phyloP scores from a whole-genome alignment of 1,140 invertebrate species.

The Rhyzopertha dominica region DNA sequence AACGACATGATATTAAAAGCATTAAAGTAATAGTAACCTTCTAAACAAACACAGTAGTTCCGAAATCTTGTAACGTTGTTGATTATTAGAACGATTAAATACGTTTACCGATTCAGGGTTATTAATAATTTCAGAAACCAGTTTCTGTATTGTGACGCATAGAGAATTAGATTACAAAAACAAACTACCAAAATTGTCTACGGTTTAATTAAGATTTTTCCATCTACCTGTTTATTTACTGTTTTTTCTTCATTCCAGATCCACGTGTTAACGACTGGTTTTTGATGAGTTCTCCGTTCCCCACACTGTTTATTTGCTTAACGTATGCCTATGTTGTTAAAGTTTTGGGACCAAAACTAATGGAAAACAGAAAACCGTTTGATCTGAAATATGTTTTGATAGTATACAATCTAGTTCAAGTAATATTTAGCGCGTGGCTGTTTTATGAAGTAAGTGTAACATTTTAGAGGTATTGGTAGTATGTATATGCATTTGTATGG shows the following conservation, averaged over 20 bases:
- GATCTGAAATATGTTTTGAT: slow-evolving; percentile 74
- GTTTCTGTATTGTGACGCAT: too few relatives aligned
- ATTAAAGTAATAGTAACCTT: too few relatives aligned
- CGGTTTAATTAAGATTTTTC: slow-evolving; percentile 10
- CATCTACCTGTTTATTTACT: not conserved
- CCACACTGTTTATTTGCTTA: slow-evolving; percentile 72
- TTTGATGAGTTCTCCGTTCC: slow-evolving; percentile 77
- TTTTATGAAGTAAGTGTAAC: slow-evolving; percentile 27
- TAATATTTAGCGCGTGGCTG: slow-evolving; percentile 72
- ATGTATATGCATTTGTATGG: too few relatives aligned
- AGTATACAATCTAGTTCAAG: slow-evolving; percentile 82
- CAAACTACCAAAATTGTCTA: too few relatives aligned
- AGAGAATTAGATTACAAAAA: too few relatives aligned
- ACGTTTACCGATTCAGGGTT: too few relatives aligned
- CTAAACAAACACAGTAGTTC: too few relatives aligned
- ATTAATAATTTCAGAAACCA: too few relatives aligned
- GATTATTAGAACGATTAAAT: too few relatives aligned
- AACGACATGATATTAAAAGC: too few relatives aligned
- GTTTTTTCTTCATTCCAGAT: slow-evolving; percentile 53
- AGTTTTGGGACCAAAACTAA: slow-evolving; percentile 74
- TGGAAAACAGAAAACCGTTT: slow-evolving; percentile 86
- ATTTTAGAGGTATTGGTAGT: too few relatives aligned
- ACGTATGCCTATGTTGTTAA: slow-evolving; percentile 74
- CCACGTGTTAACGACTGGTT: slow-evolving; percentile 78
- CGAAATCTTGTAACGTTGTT: too few relatives aligned